Percentiles rank a stretch among this genome's conserved stretches.
Evolutionary conservation across 2,797 vertebrate genomes (phyloP).

Genomic region (Ibycter americanus): DNA sequence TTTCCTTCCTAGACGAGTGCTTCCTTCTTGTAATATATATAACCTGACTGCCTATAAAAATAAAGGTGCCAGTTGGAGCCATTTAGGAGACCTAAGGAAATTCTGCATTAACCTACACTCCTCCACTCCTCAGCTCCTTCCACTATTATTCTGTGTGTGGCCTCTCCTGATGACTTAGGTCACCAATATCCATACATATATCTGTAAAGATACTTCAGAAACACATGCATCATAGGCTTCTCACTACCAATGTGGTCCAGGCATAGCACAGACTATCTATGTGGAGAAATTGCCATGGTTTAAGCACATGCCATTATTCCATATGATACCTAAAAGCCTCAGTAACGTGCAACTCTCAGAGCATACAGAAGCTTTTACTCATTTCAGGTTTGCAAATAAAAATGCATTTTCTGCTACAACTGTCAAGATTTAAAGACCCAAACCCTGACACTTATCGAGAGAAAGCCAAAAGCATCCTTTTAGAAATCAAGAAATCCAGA

Average conservation of each 20-base stretch:
- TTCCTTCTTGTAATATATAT: conserved; percentile 70
- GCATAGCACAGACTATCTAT: neutral
- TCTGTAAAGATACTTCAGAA: neutral
- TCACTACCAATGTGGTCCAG: neutral
- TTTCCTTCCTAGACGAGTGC: conserved; percentile 68
- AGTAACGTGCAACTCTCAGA: neutral
- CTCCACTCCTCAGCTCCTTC: conserved; percentile 5
- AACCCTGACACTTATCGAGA: neutral
- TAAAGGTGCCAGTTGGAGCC: conserved; percentile 66
- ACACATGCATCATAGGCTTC: neutral
- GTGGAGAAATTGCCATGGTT: neutral
- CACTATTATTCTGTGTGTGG: conserved; percentile 58
- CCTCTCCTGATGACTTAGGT: conserved; percentile 24
- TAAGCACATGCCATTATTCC: neutral
- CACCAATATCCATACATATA: neutral
- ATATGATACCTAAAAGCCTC: neutral
- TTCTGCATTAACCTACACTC: conserved; percentile 67
- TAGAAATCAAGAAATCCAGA: neutral
- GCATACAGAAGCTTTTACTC: neutral
- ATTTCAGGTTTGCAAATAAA: neutral
- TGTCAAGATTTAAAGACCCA: neutral
- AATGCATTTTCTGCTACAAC: neutral
- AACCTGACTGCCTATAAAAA: conserved; percentile 71
- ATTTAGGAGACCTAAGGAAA: conserved; percentile 67
- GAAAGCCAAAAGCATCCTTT: neutral